Conservation (phyloP, 2,797 vertebrate genomes). For the Spinus pinus region DNA sequence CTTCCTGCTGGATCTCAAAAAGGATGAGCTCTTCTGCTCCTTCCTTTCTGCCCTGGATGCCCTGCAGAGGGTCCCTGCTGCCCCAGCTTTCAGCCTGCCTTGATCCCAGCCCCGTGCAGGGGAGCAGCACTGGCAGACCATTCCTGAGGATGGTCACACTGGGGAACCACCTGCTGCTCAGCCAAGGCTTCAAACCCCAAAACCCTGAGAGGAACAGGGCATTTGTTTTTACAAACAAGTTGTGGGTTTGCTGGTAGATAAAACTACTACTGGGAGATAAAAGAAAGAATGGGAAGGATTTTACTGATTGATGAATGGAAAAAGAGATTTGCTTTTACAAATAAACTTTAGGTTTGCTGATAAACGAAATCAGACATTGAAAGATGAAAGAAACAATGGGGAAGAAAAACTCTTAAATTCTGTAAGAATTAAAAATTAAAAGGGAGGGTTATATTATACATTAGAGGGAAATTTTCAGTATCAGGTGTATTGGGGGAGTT, state of each 20-base stretch:
- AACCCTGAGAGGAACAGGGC: not conserved
- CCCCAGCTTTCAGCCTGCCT: not conserved
- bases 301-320: not conserved
- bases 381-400: not conserved
- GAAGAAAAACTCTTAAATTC: not conserved
- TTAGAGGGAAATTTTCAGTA: not conserved
- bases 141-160: not conserved
- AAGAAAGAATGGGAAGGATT: not conserved
- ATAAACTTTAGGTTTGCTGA: not conserved
- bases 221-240: not conserved
- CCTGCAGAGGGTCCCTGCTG: not conserved
- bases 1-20: not conserved
- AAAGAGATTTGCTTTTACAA: not conserved
- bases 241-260: not conserved
- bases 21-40: not conserved
- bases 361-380: not conserved
- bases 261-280: not conserved
- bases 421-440: not conserved
- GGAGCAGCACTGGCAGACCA: not conserved
- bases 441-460: not conserved
- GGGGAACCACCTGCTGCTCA: not conserved
- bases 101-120: not conserved
- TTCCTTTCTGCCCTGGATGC: not conserved
- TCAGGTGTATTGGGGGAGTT: not conserved
- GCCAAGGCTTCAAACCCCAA: accelerated